phyloP scores from a whole-genome alignment of 2,797 vertebrate genomes.

The Sciaenops ocellatus region DNA sequence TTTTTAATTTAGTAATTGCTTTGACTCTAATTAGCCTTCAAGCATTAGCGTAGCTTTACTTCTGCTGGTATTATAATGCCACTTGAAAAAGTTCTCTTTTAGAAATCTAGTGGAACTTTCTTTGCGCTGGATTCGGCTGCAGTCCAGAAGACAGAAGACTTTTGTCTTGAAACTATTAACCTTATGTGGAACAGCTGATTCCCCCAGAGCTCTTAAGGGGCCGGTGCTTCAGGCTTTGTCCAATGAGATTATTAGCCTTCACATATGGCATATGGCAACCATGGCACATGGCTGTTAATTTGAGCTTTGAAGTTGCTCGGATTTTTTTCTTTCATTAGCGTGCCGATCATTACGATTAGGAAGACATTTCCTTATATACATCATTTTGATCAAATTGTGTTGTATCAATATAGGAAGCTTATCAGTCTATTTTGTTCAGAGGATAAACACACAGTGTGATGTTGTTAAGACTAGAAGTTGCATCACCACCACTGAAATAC shows the following conservation, averaged over 20 bases:
- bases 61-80: background rate
- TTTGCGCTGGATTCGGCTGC: slow-evolving; percentile 3
- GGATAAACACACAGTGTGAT: slow-evolving; percentile 39
- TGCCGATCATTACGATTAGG: background rate
- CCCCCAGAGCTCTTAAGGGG: slow-evolving; percentile 28
- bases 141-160: slow-evolving; percentile 32
- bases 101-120: background rate
- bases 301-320: slow-evolving; percentile 40
- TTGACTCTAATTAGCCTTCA: slow-evolving; percentile 57
- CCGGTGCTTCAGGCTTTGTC: slow-evolving; percentile 48
- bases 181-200: slow-evolving; percentile 52
- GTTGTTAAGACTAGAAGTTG: slow-evolving; percentile 50
- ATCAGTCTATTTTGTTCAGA: background rate
- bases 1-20: slow-evolving; percentile 54
- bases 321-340: slow-evolving; percentile 29
- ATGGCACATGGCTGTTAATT: slow-evolving; percentile 32
- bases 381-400: slow-evolving; percentile 25
- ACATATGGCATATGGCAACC: slow-evolving; percentile 69
- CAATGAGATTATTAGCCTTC: slow-evolving; percentile 60
- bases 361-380: background rate
- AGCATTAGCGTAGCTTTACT: slow-evolving; percentile 27
- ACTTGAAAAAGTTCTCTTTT: slow-evolving; percentile 27
- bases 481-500: slow-evolving; percentile 53
- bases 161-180: slow-evolving; percentile 54
- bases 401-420: background rate